phyloP scores from a whole-genome alignment of 2,888 invertebrate genomes.

The Galeruca laticollis region DNA sequence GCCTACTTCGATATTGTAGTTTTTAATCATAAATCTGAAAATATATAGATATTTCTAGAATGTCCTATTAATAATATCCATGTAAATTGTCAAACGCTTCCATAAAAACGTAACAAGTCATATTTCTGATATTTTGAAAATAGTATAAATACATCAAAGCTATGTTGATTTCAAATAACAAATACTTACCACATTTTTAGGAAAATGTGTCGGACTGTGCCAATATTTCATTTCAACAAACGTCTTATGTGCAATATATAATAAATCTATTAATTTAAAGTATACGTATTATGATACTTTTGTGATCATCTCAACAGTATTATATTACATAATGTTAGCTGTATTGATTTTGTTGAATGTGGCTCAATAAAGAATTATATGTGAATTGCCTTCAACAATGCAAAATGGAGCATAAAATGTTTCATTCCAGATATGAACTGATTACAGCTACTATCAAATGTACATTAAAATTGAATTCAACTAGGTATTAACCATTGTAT shows the following conservation, averaged over 20 bases:
- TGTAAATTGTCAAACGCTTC: conserved; percentile 34
- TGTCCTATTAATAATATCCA: conserved; percentile 24
- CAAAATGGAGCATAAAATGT: conserved; percentile 55
- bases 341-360: conserved; percentile 50
- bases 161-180: conserved; percentile 3
- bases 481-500: neutral
- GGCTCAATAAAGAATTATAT: conserved; percentile 56
- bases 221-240: conserved; percentile 22
- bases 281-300: conserved; percentile 23
- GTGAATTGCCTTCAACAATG: conserved; percentile 62
- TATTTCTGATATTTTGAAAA: neutral
- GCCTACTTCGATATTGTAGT: neutral
- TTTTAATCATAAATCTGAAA: neutral
- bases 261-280: conserved; percentile 14
- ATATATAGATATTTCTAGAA: conserved; percentile 22
- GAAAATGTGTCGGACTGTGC: conserved; percentile 12
- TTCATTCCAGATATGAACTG: neutral
- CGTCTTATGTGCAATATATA: conserved; percentile 31
- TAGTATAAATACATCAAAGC: neutral
- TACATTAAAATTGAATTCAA: neutral
- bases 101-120: conserved; percentile 21
- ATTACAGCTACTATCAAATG: neutral
- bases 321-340: conserved; percentile 38
- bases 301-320: conserved; percentile 42
- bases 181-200: conserved; percentile 20